Percentiles rank a stretch among this genome's conserved stretches.
Conservation (phyloP, 2,113 vertebrate species). For the Vanacampus margaritifer region DNA sequence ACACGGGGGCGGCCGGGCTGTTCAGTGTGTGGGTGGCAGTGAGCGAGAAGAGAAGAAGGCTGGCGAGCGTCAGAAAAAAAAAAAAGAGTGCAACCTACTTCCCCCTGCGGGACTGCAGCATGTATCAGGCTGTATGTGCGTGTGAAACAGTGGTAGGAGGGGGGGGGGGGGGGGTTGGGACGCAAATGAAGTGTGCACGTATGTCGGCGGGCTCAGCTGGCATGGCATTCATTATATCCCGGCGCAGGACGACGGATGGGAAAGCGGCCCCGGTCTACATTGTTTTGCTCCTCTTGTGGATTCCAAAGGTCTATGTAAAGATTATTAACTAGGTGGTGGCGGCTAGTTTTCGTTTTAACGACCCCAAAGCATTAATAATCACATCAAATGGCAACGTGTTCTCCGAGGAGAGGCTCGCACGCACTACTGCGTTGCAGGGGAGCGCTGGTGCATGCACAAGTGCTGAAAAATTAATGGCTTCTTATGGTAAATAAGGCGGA, state of each 20-base stretch:
- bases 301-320: slow-evolving; percentile 5
- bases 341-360: background rate
- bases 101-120: slow-evolving; percentile 65
- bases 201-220: slow-evolving; percentile 18
- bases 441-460: slow-evolving; percentile 5
- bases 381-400: background rate
- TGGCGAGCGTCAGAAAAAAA: slow-evolving; percentile 20
- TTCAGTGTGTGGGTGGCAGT: slow-evolving; percentile 61
- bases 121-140: slow-evolving; percentile 31
- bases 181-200: slow-evolving; percentile 44
- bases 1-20: slow-evolving; percentile 63
- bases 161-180: slow-evolving; percentile 58
- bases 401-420: background rate
- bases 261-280: background rate
- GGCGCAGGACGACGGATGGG: background rate
- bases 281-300: background rate
- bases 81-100: slow-evolving; percentile 54
- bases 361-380: background rate
- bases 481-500: slow-evolving; percentile 8
- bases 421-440: background rate
- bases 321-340: background rate
- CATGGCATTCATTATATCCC: slow-evolving; percentile 15
- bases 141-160: slow-evolving; percentile 42
- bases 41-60: slow-evolving; percentile 25
- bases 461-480: slow-evolving; percentile 28